Evolutionary conservation across 92 coral and sea anemone genomes (phyloP).

Genomic region (Paragorgia papillata): DNA sequence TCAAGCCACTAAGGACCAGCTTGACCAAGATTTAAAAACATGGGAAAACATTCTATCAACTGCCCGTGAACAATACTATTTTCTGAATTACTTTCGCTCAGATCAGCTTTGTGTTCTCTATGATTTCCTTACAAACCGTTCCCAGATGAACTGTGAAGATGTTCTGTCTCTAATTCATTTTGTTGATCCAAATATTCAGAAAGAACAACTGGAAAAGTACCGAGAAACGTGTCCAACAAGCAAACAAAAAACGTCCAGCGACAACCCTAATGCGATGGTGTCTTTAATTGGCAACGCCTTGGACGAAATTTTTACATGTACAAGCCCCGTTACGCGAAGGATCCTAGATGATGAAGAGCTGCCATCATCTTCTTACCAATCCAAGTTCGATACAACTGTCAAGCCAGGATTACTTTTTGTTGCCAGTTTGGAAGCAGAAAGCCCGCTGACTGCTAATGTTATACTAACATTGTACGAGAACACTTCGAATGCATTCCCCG

Average conservation of each 20-base stretch:
- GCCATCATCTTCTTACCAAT: background rate
- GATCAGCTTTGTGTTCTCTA: constrained; percentile 78
- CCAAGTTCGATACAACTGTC: constrained; percentile 63
- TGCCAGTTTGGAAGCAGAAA: constrained; percentile 78
- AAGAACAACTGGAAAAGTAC: constrained; percentile 47
- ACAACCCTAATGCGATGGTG: constrained; percentile 50
- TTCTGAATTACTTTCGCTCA: constrained; percentile 79
- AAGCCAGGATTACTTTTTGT: constrained; percentile 84
- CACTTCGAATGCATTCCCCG: too few species aligned
- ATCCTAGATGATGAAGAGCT: constrained; percentile 8
- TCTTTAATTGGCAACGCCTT: constrained; percentile 66
- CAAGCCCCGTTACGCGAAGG: constrained; percentile 12
- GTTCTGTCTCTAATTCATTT: constrained; percentile 60
- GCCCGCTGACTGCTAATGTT: constrained; percentile 69
- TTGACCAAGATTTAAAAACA: constrained; percentile 43
- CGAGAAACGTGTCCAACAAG: constrained; percentile 26
- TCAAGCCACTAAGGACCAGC: constrained; percentile 30
- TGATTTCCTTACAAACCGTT: constrained; percentile 52
- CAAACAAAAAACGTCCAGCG: constrained; percentile 41
- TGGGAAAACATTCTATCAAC: constrained; percentile 63
- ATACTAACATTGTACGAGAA: too few species aligned
- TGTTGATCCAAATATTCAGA: constrained; percentile 60
- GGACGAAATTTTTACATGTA: constrained; percentile 59
- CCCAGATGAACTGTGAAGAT: constrained; percentile 2
- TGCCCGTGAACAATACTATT: constrained; percentile 63